A percentile compares a stretch with the other conserved stretches of the same genome.
These are phyloP conservation scores for Pectinophora gossypiella DNA, from an alignment of 1,140 invertebrate species.

Conservation along the genomic window DNA sequence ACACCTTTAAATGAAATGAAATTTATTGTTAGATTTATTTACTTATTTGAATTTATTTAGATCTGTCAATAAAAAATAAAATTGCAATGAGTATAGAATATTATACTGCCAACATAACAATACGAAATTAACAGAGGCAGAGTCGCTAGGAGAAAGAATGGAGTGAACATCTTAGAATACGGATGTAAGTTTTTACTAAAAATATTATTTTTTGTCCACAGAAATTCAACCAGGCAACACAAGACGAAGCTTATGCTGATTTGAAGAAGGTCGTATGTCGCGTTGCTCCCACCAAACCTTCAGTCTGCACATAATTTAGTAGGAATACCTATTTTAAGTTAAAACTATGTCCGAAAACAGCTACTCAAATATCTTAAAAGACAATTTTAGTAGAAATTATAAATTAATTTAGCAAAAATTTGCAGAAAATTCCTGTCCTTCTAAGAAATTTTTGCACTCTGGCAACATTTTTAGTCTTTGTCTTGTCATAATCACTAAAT, in stretches of 20 bases:
- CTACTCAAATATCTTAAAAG: too few species aligned
- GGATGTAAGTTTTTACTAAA: background rate
- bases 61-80: background rate
- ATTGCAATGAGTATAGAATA: background rate
- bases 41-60: background rate
- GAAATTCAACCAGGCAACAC: constrained; percentile 55
- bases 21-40: background rate
- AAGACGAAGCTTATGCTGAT: constrained; percentile 45
- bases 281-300: constrained; percentile 32
- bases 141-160: background rate
- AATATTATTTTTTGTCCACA: constrained; percentile 26
- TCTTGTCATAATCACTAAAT: too few species aligned
- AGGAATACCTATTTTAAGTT: too few species aligned
- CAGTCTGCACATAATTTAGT: constrained; percentile 28
- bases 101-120: too few species aligned
- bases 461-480: too few species aligned
- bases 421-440: too few species aligned
- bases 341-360: too few species aligned
- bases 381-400: too few species aligned
- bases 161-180: too few species aligned
- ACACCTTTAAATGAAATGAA: background rate
- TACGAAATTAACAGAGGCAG: background rate
- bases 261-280: constrained; percentile 47
- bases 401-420: too few species aligned
- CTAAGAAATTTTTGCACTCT: too few species aligned